A percentile compares a stretch with the other conserved stretches of the same genome.
Evolutionary conservation across 2,797 vertebrate species (phyloP).

Genomic region (Crocidura indochinensis): DNA sequence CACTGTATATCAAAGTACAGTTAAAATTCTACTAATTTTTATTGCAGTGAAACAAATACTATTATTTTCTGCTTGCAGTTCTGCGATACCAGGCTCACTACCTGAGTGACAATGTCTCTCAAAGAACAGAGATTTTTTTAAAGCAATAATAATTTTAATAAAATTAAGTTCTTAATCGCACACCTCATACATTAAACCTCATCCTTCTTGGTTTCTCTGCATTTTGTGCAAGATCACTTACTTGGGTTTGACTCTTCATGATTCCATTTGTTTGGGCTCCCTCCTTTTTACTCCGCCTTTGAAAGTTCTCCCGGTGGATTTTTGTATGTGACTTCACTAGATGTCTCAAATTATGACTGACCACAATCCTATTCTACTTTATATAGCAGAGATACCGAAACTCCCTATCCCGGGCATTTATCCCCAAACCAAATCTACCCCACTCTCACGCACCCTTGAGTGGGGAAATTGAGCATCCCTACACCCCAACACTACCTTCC

Average conservation of each 20-base stretch:
- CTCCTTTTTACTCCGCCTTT: conserved; percentile 82
- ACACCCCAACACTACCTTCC: conserved; percentile 77
- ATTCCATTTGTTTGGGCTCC: conserved; percentile 77
- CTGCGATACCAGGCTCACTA: no score
- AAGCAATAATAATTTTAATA: conserved; percentile 92
- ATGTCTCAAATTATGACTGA: conserved; percentile 91
- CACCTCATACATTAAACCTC: conserved; percentile 94
- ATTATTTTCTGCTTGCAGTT: no score
- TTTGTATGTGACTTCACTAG: conserved; percentile 88
- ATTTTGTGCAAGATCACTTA: conserved; percentile 92
- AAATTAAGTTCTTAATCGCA: conserved; percentile 95
- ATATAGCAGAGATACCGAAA: conserved; percentile 84
- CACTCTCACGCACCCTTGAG: conserved; percentile 68
- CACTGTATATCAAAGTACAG: no score
- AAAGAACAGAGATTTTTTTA: conserved; percentile 14
- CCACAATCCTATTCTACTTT: conserved; percentile 90
- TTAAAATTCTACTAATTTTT: no score
- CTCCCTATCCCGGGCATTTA: conserved; percentile 78
- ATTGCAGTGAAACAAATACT: no score
- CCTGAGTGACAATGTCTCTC: background rate
- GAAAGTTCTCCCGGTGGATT: conserved; percentile 77
- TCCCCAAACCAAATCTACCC: conserved; percentile 75
- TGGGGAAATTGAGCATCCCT: conserved; percentile 70
- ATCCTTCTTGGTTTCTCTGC: conserved; percentile 94
- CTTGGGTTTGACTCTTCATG: conserved; percentile 84